Percentiles rank a stretch among this genome's conserved stretches.
phyloP scores from a whole-genome alignment of 2,797 vertebrate genomes.

The Dipus sagitta region DNA sequence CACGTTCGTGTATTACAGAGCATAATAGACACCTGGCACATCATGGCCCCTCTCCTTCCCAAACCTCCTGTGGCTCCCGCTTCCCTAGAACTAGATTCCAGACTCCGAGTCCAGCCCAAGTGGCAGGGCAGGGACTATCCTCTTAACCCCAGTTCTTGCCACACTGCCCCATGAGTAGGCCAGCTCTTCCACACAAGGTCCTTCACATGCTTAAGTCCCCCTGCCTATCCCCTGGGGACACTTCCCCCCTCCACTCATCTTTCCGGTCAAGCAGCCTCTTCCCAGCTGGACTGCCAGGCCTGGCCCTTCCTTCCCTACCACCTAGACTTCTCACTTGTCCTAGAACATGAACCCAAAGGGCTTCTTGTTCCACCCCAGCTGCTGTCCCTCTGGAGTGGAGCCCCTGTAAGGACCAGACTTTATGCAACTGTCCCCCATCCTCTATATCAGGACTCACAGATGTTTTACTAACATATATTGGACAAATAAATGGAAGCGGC shows the following conservation, averaged over 20 bases:
- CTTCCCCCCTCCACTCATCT: neutral
- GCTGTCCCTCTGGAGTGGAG: fast-evolving
- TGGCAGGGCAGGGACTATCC: neutral
- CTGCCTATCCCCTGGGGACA: too few relatives aligned
- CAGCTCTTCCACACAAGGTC: too few relatives aligned
- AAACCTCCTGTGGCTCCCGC: neutral
- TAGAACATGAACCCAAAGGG: fast-evolving
- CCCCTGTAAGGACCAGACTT: fast-evolving
- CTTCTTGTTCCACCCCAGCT: fast-evolving
- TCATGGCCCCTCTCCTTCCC: fast-evolving
- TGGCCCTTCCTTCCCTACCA: neutral
- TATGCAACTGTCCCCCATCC: fast-evolving
- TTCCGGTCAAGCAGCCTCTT: neutral
- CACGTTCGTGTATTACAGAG: fast-evolving
- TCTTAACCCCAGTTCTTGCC: neutral
- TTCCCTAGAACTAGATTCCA: neutral
- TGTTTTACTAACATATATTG: fast-evolving
- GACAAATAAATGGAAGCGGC: neutral
- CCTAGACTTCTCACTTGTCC: neutral
- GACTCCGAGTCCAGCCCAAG: neutral
- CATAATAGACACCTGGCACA: fast-evolving
- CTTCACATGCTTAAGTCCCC: too few relatives aligned
- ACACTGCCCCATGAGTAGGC: too few relatives aligned
- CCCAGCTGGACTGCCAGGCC: fast-evolving
- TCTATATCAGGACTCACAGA: neutral